phyloP scores from a whole-genome alignment of 1,140 invertebrate genomes.

The Drosophila takahashii region DNA sequence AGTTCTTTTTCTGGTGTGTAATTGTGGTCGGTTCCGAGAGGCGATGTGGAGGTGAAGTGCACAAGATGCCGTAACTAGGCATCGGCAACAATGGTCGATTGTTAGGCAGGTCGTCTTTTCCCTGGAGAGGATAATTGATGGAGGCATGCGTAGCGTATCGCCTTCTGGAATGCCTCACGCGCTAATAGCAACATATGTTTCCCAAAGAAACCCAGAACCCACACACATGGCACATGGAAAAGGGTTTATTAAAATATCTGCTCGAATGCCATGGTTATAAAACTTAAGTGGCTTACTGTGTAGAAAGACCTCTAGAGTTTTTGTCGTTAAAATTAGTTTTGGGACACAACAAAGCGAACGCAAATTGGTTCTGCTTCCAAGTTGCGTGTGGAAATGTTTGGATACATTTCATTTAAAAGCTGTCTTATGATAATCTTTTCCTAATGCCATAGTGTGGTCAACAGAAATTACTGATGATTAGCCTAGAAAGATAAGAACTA shows the following conservation, averaged over 20 bases:
- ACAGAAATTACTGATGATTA: slow-evolving; percentile 29
- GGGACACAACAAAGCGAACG: slow-evolving; percentile 12
- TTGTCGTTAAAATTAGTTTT: slow-evolving; percentile 63
- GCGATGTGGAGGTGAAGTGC: neutral
- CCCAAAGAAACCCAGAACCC: slow-evolving; percentile 31
- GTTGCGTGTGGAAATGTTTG: slow-evolving; percentile 38
- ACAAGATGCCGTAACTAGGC: slow-evolving; percentile 54
- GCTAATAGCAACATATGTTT: slow-evolving; percentile 79
- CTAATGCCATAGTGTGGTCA: slow-evolving; percentile 26
- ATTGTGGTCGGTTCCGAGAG: slow-evolving; percentile 54
- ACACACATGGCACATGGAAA: slow-evolving; percentile 34
- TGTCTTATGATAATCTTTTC: slow-evolving; percentile 49
- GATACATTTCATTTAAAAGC: slow-evolving; percentile 15
- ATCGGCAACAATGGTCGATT: slow-evolving; percentile 75
- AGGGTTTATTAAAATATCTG: slow-evolving; percentile 52
- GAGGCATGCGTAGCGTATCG: slow-evolving; percentile 59
- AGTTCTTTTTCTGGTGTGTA: slow-evolving; percentile 29
- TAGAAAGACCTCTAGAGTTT: slow-evolving; percentile 16
- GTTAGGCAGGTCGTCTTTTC: slow-evolving; percentile 46
- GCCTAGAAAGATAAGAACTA: slow-evolving; percentile 46
- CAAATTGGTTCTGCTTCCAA: slow-evolving; percentile 39
- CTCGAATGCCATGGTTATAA: slow-evolving; percentile 46
- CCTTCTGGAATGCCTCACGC: slow-evolving; percentile 67
- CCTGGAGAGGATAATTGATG: slow-evolving; percentile 65
- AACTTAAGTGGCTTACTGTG: slow-evolving; percentile 77